These are phyloP conservation scores for Muscicapa comitata DNA, from an alignment of 2,797 vertebrate genomes.

Conservation along the genomic window DNA sequence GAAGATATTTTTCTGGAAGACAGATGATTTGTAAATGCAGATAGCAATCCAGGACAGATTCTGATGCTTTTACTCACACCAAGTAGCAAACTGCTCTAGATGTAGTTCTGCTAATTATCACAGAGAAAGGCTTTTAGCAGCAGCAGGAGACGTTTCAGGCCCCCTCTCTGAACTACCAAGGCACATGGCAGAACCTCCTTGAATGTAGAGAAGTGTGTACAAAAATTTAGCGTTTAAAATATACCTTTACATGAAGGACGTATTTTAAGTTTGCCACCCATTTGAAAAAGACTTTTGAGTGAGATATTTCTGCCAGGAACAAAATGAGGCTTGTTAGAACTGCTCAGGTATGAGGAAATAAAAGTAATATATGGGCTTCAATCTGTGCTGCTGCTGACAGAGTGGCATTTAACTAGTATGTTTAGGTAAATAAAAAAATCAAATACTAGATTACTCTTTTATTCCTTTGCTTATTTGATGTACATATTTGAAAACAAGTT, in stretches of 20 bases:
- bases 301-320: background rate
- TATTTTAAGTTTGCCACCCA: background rate
- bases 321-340: background rate
- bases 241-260: background rate
- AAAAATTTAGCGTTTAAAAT: background rate
- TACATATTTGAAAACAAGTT: background rate
- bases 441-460: background rate
- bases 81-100: background rate
- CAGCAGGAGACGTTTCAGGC: background rate
- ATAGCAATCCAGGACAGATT: background rate
- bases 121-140: background rate
- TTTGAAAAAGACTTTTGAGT: background rate
- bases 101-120: background rate
- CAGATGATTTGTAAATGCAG: background rate
- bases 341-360: background rate
- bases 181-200: background rate
- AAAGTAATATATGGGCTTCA: background rate
- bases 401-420: background rate
- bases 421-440: background rate
- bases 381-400: background rate
- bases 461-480: background rate
- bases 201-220: background rate
- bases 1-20: background rate
- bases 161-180: background rate
- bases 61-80: background rate